Evolutionary conservation across 30 jellyfish, hydroid and myxozoan genomes (phyloP).

Genomic region (Pelagia noctiluca): DNA sequence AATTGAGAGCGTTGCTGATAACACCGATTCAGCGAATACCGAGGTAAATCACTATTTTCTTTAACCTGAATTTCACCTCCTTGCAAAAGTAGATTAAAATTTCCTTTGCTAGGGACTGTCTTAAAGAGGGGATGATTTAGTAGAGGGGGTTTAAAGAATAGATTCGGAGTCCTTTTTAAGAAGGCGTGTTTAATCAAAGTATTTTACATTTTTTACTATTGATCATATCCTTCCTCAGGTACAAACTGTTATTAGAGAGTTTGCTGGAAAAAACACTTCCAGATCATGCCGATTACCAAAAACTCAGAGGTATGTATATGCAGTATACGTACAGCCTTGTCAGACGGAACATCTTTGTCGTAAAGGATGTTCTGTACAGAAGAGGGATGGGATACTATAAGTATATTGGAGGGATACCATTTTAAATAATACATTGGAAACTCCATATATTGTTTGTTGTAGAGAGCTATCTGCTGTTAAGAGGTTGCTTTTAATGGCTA

Average conservation of each 20-base stretch:
- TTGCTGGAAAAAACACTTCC: slow-evolving; percentile 82
- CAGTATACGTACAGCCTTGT: neutral
- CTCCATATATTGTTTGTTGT: neutral
- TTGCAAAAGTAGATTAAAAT: neutral
- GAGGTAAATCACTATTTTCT: slow-evolving; percentile 50
- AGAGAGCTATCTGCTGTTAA: neutral
- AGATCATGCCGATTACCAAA: slow-evolving; percentile 79
- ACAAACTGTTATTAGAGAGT: slow-evolving; percentile 73
- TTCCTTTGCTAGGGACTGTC: neutral
- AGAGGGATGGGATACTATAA: neutral
- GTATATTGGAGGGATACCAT: neutral
- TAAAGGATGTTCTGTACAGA: neutral
- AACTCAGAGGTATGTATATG: slow-evolving; percentile 74
- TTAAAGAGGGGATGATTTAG: neutral
- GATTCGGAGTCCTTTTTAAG: too few relatives aligned
- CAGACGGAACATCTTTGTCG: neutral
- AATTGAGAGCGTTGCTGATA: slow-evolving; percentile 82
- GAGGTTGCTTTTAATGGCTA: too few relatives aligned
- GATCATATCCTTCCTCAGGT: slow-evolving; percentile 36
- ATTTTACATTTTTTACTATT: too few relatives aligned
- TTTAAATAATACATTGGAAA: too few relatives aligned
- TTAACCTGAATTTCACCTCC: neutral
- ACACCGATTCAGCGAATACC: slow-evolving; percentile 98
- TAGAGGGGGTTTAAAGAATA: too few relatives aligned
- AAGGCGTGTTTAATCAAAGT: neutral